A percentile compares a stretch with the other conserved stretches of the same genome.
phyloP scores from a whole-genome alignment of 1,140 invertebrate genomes.

The Physella acuta region DNA sequence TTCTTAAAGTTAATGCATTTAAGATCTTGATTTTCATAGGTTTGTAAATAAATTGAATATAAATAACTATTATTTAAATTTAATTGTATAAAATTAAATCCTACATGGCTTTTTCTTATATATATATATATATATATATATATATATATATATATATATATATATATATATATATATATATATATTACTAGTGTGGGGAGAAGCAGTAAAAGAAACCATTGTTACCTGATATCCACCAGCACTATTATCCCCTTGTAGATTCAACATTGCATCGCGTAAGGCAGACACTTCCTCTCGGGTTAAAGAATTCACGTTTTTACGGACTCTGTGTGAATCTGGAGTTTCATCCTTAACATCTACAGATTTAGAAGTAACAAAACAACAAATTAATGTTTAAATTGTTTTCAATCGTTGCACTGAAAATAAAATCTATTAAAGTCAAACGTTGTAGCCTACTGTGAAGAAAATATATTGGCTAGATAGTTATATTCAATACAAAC shows the following conservation, averaged over 20 bases:
- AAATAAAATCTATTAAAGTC: too few relatives aligned
- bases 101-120: slow-evolving; percentile 31
- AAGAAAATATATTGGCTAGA: too few relatives aligned
- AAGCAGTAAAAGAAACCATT: slow-evolving; percentile 27
- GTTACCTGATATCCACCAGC: slow-evolving; percentile 22
- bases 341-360: too few relatives aligned
- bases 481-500: too few relatives aligned
- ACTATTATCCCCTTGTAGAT: slow-evolving; percentile 16
- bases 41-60: neutral
- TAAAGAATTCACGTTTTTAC: slow-evolving; percentile 27
- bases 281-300: slow-evolving; percentile 24
- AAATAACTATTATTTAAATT: neutral
- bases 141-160: slow-evolving; percentile 24
- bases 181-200: too few relatives aligned
- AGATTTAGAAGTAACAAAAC: too few relatives aligned
- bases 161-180: slow-evolving; percentile 27
- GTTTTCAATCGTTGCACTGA: too few relatives aligned
- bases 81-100: slow-evolving; percentile 30
- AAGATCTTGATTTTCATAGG: too few relatives aligned
- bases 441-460: too few relatives aligned
- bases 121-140: slow-evolving; percentile 32
- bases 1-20: too few relatives aligned
- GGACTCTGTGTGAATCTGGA: too few relatives aligned
- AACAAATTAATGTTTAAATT: too few relatives aligned
- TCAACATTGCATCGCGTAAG: slow-evolving; percentile 27